phyloP scores from a whole-genome alignment of 2,888 invertebrate genomes.

The Melinopterus prodromus region DNA sequence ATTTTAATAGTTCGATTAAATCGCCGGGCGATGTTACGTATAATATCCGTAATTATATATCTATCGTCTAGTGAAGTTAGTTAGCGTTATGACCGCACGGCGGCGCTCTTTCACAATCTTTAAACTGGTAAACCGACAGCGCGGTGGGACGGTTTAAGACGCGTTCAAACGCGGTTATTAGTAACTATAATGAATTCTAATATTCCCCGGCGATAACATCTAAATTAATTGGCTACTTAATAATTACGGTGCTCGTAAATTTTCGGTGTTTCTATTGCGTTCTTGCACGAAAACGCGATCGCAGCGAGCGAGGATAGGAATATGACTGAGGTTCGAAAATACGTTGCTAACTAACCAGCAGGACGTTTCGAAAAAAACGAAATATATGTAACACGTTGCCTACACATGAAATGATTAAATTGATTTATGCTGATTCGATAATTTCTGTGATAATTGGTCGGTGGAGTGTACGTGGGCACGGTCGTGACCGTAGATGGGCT shows the following conservation, averaged over 20 bases:
- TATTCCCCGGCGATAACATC: conserved; percentile 7
- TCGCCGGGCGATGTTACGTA: background rate
- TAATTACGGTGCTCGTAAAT: background rate
- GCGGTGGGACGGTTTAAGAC: background rate
- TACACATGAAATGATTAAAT: background rate
- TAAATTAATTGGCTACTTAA: conserved; percentile 4
- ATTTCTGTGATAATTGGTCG: background rate
- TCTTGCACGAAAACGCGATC: background rate
- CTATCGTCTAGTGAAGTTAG: background rate
- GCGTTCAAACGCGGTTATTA: background rate
- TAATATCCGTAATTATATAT: background rate
- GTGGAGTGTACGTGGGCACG: background rate
- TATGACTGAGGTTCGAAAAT: background rate
- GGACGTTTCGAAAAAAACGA: background rate
- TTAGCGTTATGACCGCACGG: too few species aligned
- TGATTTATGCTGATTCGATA: background rate
- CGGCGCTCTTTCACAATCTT: background rate
- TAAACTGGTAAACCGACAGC: background rate
- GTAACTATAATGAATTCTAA: conserved; percentile 8
- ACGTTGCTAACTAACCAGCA: background rate
- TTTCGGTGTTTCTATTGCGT: background rate
- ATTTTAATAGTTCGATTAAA: background rate
- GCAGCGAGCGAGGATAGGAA: background rate
- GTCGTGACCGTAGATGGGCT: background rate
- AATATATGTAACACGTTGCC: background rate